Conservation (phyloP, 2,888 invertebrate species). For the Sclerodermus sp. region DNA sequence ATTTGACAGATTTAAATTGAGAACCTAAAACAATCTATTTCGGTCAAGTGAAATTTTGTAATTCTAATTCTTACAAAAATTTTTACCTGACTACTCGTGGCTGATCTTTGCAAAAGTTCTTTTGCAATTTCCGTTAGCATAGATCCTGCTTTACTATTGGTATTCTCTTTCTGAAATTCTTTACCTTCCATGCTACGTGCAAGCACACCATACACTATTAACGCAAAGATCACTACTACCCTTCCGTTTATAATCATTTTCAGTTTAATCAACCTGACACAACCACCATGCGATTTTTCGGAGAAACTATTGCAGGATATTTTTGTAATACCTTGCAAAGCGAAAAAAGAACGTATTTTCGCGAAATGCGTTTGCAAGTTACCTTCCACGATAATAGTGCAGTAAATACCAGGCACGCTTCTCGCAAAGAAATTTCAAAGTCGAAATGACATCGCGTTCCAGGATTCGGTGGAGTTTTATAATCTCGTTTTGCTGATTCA, state of each 20-base stretch:
- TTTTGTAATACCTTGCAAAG: no score
- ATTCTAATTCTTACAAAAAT: slow-evolving; percentile 26
- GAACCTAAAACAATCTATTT: slow-evolving; percentile 63
- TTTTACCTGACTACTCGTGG: slow-evolving; percentile 70
- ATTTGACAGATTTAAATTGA: slow-evolving; percentile 82
- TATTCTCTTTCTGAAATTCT: slow-evolving; percentile 20
- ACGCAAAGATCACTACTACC: slow-evolving; percentile 12
- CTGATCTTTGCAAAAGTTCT: slow-evolving; percentile 70
- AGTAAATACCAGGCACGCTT: no score
- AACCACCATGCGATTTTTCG: no score
- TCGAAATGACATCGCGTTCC: slow-evolving; percentile 12
- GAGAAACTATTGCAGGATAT: no score
- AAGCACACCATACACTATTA: slow-evolving; percentile 22
- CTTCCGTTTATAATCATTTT: background rate
- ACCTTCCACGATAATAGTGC: no score
- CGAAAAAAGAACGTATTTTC: no score
- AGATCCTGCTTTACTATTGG: slow-evolving; percentile 53
- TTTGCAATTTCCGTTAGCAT: slow-evolving; percentile 66
- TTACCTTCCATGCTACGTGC: slow-evolving; percentile 26
- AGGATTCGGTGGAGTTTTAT: slow-evolving; percentile 18
- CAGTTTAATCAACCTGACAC: no score
- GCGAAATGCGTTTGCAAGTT: no score
- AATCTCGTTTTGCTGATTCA: slow-evolving; percentile 10
- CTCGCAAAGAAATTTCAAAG: slow-evolving; percentile 2
- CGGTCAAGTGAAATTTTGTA: background rate